Evolutionary conservation across 2,888 invertebrate genomes (phyloP).

Genomic region (Patella pellucida): DNA sequence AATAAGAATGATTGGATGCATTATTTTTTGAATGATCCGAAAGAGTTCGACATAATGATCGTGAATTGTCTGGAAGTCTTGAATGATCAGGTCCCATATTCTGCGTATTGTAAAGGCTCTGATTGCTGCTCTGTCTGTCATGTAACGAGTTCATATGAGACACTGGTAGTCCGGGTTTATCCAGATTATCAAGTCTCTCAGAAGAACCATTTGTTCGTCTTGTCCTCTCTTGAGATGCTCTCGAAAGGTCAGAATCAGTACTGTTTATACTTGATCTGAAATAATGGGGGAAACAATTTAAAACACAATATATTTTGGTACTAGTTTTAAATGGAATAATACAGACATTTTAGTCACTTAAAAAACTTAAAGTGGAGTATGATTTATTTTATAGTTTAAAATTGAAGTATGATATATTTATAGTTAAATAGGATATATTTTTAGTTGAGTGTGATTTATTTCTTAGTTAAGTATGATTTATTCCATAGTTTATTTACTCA

Average conservation of each 20-base stretch:
- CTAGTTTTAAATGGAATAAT: no score
- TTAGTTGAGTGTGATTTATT: no score
- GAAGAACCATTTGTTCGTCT: conserved; percentile 13
- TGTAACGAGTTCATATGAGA: no score
- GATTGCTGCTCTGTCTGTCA: conserved; percentile 13
- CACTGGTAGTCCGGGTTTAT: conserved; percentile 12
- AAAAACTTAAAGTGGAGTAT: no score
- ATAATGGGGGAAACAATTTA: not conserved
- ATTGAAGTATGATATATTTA: no score
- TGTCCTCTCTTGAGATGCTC: conserved; percentile 13
- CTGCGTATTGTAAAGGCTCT: not conserved
- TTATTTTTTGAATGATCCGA: conserved; percentile 23
- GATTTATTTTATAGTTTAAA: no score
- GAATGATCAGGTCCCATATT: not conserved
- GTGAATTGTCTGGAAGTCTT: conserved; percentile 6
- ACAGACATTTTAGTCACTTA: no score
- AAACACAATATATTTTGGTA: not conserved
- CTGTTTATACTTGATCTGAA: conserved; percentile 43
- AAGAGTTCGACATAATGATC: not conserved
- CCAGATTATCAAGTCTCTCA: conserved; percentile 14
- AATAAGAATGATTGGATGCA: conserved; percentile 21
- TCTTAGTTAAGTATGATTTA: no score
- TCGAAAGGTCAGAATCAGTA: conserved; percentile 39
- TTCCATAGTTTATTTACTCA: not conserved
- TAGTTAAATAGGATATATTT: no score